Conservation (phyloP, 1,140 invertebrate species). For the Caenorhabditis remanei region DNA sequence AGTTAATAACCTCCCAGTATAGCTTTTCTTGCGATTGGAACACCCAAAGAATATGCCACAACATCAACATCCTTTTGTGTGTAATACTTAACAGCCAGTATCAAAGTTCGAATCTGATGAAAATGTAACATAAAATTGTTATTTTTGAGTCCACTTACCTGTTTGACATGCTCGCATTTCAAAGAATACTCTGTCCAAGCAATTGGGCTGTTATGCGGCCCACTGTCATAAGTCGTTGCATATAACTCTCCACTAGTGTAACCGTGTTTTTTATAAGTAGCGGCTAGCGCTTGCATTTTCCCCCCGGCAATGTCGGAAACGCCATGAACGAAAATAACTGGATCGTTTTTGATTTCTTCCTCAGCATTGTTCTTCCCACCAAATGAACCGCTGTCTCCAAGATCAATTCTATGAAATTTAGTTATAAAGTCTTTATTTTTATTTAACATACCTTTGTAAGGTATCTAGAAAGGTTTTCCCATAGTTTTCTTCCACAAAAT, state of each 20-base stretch:
- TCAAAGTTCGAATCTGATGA: constrained; percentile 70
- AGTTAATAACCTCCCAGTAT: constrained; percentile 70
- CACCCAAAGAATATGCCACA: constrained; percentile 74
- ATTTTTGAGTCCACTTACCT: background rate
- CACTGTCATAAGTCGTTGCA: constrained; percentile 75
- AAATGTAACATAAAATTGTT: background rate
- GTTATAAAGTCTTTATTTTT: too few species aligned
- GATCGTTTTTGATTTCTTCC: constrained; percentile 69
- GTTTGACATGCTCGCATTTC: constrained; percentile 64
- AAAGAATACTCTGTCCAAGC: constrained; percentile 72
- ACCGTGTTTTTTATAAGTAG: constrained; percentile 52
- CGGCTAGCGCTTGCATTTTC: constrained; percentile 65
- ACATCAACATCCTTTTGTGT: constrained; percentile 73
- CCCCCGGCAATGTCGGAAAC: constrained; percentile 73
- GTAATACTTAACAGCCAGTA: constrained; percentile 75
- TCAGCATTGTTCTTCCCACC: constrained; percentile 66
- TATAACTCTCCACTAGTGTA: constrained; percentile 71
- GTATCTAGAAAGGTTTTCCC: constrained; percentile 71
- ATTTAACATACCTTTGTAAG: constrained; percentile 66
- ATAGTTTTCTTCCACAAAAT: constrained; percentile 69
- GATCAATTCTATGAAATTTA: constrained; percentile 68
- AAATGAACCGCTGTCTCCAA: constrained; percentile 71
- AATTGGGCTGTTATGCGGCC: constrained; percentile 73
- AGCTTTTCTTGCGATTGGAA: constrained; percentile 73
- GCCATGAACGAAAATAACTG: constrained; percentile 74